phyloP scores from a whole-genome alignment of 2,113 vertebrate genomes.

The Ameiurus melas region DNA sequence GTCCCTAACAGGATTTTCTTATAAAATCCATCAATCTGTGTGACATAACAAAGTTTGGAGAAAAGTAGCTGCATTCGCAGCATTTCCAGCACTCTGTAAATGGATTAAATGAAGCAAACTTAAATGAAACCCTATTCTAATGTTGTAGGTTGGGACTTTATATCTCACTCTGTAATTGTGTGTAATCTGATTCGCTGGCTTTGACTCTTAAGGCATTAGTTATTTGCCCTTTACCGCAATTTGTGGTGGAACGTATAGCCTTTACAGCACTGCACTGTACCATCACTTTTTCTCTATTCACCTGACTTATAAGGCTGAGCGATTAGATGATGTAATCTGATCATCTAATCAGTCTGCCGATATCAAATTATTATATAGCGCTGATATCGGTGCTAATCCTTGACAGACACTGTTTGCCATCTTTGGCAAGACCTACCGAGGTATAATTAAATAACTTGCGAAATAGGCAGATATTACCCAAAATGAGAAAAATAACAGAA shows the following conservation, averaged over 20 bases:
- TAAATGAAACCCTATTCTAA: background rate
- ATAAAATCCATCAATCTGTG: background rate
- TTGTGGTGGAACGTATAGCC: background rate
- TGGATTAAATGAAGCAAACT: background rate
- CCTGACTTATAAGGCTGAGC: background rate
- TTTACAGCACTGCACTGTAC: background rate
- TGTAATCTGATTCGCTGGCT: background rate
- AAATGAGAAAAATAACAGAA: background rate
- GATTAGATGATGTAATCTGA: background rate
- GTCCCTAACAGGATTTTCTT: background rate
- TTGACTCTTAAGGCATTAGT: background rate
- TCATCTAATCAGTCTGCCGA: background rate
- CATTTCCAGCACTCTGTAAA: constrained; percentile 3
- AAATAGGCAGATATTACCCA: background rate
- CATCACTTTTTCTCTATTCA: background rate
- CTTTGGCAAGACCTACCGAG: background rate
- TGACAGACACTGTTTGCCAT: background rate
- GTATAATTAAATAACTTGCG: background rate
- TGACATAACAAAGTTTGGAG: background rate
- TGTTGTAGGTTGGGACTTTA: background rate
- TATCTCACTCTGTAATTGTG: background rate
- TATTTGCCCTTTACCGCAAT: background rate
- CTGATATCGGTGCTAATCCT: background rate
- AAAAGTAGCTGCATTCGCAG: background rate
- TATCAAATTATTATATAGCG: background rate